These are phyloP conservation scores for Hoplostethus atlanticus DNA, from an alignment of 2,797 vertebrate species.

Conservation along the genomic window DNA sequence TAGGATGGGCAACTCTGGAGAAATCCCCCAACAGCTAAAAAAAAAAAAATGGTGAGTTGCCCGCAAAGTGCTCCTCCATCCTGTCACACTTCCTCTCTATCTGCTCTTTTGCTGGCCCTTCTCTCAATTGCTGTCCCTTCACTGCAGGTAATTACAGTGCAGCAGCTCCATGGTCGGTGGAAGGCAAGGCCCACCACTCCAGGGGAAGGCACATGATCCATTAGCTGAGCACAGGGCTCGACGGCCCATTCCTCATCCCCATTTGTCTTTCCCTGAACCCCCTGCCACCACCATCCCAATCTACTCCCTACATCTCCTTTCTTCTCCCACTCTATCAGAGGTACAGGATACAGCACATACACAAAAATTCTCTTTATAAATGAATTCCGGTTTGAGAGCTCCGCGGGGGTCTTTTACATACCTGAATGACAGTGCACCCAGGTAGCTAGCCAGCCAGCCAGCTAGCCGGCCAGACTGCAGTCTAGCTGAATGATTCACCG, in stretches of 20 bases:
- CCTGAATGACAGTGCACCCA: conserved; percentile 51
- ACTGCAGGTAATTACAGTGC: conserved; percentile 77
- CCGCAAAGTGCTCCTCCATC: conserved; percentile 54
- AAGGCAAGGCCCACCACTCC: conserved; percentile 60
- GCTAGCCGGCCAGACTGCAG: conserved; percentile 9
- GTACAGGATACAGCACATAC: conserved; percentile 21
- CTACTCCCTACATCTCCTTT: conserved; percentile 17
- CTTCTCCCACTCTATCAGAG: conserved; percentile 38
- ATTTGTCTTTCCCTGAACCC: conserved; percentile 71
- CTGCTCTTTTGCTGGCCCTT: conserved; percentile 28
- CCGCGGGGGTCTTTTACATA: conserved; percentile 49
- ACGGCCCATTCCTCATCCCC: conserved; percentile 72
- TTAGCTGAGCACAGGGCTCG: conserved; percentile 71
- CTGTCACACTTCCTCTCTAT: conserved; percentile 53
- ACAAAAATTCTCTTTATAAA: conserved; percentile 35
- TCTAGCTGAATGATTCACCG: conserved; percentile 45
- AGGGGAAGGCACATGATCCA: conserved; percentile 76
- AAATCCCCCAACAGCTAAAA: conserved; percentile 39
- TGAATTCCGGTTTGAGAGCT: conserved; percentile 40
- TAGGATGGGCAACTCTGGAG: neutral
- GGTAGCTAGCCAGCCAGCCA: conserved; percentile 22
- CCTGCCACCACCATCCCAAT: conserved; percentile 29
- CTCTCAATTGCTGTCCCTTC: conserved; percentile 47
- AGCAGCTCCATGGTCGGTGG: conserved; percentile 58
- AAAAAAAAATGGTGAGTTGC: conserved; percentile 10